These are phyloP conservation scores for Chaetodon trifasciatus DNA, from an alignment of 2,797 vertebrate species.

Conservation along the genomic window DNA sequence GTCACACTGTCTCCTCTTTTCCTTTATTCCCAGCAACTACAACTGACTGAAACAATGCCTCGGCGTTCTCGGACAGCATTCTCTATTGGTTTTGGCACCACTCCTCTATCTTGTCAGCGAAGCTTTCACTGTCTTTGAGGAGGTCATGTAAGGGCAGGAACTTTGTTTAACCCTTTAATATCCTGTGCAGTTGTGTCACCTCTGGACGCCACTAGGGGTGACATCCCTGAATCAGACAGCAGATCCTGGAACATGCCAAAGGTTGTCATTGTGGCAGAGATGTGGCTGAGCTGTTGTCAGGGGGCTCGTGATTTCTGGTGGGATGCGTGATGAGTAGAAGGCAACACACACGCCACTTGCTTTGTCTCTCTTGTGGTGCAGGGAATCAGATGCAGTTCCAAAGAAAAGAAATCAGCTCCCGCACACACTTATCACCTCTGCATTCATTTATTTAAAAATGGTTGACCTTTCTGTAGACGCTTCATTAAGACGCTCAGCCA, in stretches of 20 bases:
- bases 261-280: constrained; percentile 22
- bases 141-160: constrained; percentile 49
- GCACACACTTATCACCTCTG: too few relatives aligned
- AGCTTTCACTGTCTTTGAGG: constrained; percentile 57
- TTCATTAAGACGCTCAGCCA: too few relatives aligned
- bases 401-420: too few relatives aligned
- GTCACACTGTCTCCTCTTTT: constrained; percentile 66
- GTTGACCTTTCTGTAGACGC: too few relatives aligned
- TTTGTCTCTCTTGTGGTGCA: too few relatives aligned
- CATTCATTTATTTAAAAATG: too few relatives aligned
- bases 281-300: constrained; percentile 1
- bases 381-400: too few relatives aligned
- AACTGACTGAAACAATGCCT: constrained; percentile 53
- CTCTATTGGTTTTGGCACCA: constrained; percentile 67
- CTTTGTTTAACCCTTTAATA: constrained; percentile 45
- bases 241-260: constrained; percentile 20
- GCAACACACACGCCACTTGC: too few relatives aligned
- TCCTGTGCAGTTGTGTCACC: constrained; percentile 38
- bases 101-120: constrained; percentile 59
- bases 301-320: background rate
- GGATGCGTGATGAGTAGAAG: background rate
- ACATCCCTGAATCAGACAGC: constrained; percentile 8
- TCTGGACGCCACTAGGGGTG: constrained; percentile 19
- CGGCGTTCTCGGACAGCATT: constrained; percentile 28
- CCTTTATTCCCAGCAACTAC: constrained; percentile 63